Percentiles rank a stretch among this genome's conserved stretches.
Evolutionary conservation across 2,797 vertebrate species (phyloP).

Genomic region (Ceryle rudis): DNA sequence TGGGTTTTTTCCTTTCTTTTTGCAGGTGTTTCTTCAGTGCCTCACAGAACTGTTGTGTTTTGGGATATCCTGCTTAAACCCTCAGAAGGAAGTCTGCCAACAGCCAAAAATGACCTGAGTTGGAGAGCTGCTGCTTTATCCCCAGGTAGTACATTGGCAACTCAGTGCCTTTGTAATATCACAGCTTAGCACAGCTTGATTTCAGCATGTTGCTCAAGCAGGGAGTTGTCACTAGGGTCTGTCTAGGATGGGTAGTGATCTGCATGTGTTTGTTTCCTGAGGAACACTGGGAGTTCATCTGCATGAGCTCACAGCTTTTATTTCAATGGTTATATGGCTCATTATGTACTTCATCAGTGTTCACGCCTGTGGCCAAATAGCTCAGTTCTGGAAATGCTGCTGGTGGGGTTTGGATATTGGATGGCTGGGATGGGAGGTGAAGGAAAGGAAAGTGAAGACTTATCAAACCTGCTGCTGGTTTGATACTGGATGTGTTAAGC

Average conservation of each 20-base stretch:
- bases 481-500: background rate
- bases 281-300: background rate
- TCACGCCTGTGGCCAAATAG: background rate
- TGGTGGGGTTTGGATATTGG: background rate
- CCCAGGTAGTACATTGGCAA: background rate
- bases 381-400: background rate
- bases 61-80: background rate
- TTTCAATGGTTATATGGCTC: background rate
- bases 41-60: background rate
- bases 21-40: background rate
- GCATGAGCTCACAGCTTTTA: background rate
- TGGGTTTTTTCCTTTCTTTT: background rate
- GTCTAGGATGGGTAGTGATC: background rate
- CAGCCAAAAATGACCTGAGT: conserved; percentile 44
- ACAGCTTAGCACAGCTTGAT: background rate
- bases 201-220: background rate
- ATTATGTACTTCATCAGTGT: background rate
- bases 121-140: background rate
- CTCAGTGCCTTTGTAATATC: background rate
- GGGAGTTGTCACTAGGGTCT: background rate
- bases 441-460: background rate
- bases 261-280: background rate
- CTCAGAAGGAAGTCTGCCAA: background rate
- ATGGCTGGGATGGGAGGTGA: background rate
- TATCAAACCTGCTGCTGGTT: background rate